Percentiles rank a stretch among this genome's conserved stretches.
Evolutionary conservation across 2,888 invertebrate genomes (phyloP).

Genomic region (Hartigia nigra): DNA sequence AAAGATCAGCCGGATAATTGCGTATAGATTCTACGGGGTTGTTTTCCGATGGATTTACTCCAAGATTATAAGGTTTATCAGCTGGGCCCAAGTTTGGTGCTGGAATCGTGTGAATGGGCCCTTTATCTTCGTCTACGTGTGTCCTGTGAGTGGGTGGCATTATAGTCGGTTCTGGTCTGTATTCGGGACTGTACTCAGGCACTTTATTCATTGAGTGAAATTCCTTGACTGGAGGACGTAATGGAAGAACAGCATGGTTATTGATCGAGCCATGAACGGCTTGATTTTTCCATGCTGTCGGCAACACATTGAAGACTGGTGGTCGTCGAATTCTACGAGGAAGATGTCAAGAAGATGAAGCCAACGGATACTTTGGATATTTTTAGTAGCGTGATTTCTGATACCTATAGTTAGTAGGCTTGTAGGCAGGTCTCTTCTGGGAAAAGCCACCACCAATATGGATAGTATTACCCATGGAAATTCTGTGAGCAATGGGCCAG

Average conservation of each 20-base stretch:
- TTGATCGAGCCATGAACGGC: slow-evolving; percentile 40
- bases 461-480: slow-evolving; percentile 54
- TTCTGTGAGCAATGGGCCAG: slow-evolving; percentile 54
- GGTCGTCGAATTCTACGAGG: slow-evolving; percentile 48
- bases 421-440: slow-evolving; percentile 49
- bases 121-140: slow-evolving; percentile 67
- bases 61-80: slow-evolving; percentile 71
- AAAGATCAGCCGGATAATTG: slow-evolving; percentile 31
- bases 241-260: slow-evolving; percentile 47
- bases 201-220: slow-evolving; percentile 52
- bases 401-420: slow-evolving; percentile 52
- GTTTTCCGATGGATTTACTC: slow-evolving; percentile 34
- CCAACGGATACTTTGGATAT: too few relatives aligned
- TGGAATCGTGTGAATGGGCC: slow-evolving; percentile 87
- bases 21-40: slow-evolving; percentile 24
- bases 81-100: slow-evolving; percentile 83
- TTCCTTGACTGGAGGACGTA: slow-evolving; percentile 53
- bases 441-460: slow-evolving; percentile 47
- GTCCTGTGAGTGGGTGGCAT: slow-evolving; percentile 49
- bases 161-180: slow-evolving; percentile 43
- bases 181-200: slow-evolving; percentile 48
- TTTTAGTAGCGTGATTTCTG: background rate
- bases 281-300: slow-evolving; percentile 39
- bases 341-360: too few relatives aligned
- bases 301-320: slow-evolving; percentile 47